A percentile compares a stretch with the other conserved stretches of the same genome.
Evolutionary conservation across 2,888 invertebrate species (phyloP).

Genomic region (Lasius platythorax): DNA sequence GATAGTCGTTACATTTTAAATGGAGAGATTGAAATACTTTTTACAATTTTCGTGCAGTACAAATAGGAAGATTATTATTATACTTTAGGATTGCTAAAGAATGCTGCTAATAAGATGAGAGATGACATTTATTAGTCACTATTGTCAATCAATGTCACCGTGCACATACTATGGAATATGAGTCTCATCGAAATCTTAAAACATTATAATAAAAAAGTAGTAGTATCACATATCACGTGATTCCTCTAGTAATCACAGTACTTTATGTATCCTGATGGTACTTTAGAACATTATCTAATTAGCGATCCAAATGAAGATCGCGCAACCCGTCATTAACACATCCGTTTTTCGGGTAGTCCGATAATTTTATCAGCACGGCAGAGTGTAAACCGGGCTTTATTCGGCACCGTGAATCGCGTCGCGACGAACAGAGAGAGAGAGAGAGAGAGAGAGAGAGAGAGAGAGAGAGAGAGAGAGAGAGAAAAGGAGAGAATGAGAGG

Average conservation of each 20-base stretch:
- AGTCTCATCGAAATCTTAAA: background rate
- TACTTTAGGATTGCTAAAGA: background rate
- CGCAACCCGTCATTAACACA: too few relatives aligned
- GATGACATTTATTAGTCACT: background rate
- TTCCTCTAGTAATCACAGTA: background rate
- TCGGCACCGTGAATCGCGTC: conserved; percentile 60
- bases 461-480: conserved; percentile 54
- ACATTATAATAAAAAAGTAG: background rate
- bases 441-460: conserved; percentile 9
- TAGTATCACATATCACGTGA: background rate
- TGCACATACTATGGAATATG: background rate
- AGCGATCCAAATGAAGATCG: conserved; percentile 2
- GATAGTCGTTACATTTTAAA: conserved; percentile 16
- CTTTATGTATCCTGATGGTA: background rate
- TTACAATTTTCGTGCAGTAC: background rate
- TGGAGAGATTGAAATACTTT: background rate
- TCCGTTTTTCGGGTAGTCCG: background rate
- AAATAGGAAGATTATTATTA: background rate
- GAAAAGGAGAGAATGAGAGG: conserved; percentile 37
- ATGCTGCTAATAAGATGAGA: background rate
- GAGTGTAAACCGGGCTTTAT: conserved; percentile 72
- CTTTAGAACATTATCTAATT: background rate
- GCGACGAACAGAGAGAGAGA: conserved; percentile 36
- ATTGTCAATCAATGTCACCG: background rate
- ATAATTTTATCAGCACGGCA: conserved; percentile 39